A percentile compares a stretch with the other conserved stretches of the same genome.
phyloP scores from a whole-genome alignment of 1,140 invertebrate species.

The Globodera rostochiensis region DNA sequence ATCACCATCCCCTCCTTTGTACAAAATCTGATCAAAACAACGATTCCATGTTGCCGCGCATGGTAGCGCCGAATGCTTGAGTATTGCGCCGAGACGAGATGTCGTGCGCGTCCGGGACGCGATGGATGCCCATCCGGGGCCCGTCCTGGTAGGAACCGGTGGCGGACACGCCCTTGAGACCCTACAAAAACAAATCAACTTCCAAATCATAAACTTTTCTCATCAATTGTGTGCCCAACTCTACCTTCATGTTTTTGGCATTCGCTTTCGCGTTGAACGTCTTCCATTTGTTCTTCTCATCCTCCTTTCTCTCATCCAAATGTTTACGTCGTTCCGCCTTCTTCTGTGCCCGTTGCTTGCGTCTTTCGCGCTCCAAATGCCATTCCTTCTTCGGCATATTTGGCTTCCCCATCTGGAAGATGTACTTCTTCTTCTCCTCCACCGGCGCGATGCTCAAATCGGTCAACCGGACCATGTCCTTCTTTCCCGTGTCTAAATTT shows the following conservation, averaged over 20 bases:
- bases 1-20: no score
- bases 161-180: slow-evolving; percentile 44
- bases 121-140: slow-evolving; percentile 21
- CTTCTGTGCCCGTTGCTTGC: slow-evolving; percentile 50
- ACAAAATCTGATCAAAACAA: slow-evolving; percentile 28
- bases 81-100: slow-evolving; percentile 46
- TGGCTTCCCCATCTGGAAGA: slow-evolving; percentile 37
- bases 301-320: slow-evolving; percentile 47
- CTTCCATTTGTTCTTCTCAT: slow-evolving; percentile 54
- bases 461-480: slow-evolving; percentile 49
- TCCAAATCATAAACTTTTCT: slow-evolving; percentile 4
- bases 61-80: slow-evolving; percentile 39
- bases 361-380: slow-evolving; percentile 51
- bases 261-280: slow-evolving; percentile 51
- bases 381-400: slow-evolving; percentile 51
- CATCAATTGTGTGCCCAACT: slow-evolving; percentile 24
- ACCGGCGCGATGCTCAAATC: slow-evolving; percentile 43
- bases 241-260: slow-evolving; percentile 45
- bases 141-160: slow-evolving; percentile 48
- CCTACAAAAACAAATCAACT: slow-evolving; percentile 39
- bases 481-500: slow-evolving; percentile 44
- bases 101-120: neutral
- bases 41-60: slow-evolving; percentile 48
- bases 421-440: slow-evolving; percentile 54
- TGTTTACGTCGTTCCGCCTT: slow-evolving; percentile 48